A percentile compares a stretch with the other conserved stretches of the same genome.
These are phyloP conservation scores for Gonioctena quinquepunctata DNA, from an alignment of 1,140 invertebrate genomes.

Conservation along the genomic window DNA sequence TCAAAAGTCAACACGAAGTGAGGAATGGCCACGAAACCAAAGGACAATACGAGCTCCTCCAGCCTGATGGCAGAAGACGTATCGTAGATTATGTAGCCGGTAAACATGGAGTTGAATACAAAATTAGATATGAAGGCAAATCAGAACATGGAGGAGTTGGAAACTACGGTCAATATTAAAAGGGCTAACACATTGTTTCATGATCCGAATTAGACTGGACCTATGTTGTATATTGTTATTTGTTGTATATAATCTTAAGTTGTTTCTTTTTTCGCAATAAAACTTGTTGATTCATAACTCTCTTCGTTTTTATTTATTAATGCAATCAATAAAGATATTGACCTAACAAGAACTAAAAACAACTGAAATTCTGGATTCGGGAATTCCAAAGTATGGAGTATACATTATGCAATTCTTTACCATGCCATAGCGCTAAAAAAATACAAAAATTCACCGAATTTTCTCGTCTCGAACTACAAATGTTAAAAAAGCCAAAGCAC, in stretches of 20 bases:
- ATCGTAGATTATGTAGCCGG: conserved; percentile 57
- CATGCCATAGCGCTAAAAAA: too few species aligned
- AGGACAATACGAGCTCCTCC: conserved; percentile 55
- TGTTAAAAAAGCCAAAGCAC: too few species aligned
- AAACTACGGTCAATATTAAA: conserved; percentile 2
- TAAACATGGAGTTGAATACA: conserved; percentile 69
- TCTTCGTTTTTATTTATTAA: too few species aligned
- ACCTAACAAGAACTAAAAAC: too few species aligned
- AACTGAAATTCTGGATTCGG: too few species aligned
- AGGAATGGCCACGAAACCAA: conserved; percentile 53
- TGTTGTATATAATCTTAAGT: conserved; percentile 5
- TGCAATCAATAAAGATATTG: too few species aligned
- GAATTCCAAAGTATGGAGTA: too few species aligned
- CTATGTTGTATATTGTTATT: conserved; percentile 35
- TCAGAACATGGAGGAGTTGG: conserved; percentile 34
- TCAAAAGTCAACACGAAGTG: conserved; percentile 43
- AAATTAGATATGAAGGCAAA: conserved; percentile 61
- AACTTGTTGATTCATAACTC: conserved; percentile 35
- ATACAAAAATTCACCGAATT: too few species aligned
- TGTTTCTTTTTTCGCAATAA: conserved; percentile 33
- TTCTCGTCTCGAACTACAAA: too few species aligned
- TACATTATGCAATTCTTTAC: too few species aligned
- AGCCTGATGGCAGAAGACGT: conserved; percentile 55
- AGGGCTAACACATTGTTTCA: conserved; percentile 6
- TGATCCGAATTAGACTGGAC: conserved; percentile 15